Base-by-base conservation (phyloP, 2,797 vertebrate genomes). In the Mionectes olivaceus region DNA sequence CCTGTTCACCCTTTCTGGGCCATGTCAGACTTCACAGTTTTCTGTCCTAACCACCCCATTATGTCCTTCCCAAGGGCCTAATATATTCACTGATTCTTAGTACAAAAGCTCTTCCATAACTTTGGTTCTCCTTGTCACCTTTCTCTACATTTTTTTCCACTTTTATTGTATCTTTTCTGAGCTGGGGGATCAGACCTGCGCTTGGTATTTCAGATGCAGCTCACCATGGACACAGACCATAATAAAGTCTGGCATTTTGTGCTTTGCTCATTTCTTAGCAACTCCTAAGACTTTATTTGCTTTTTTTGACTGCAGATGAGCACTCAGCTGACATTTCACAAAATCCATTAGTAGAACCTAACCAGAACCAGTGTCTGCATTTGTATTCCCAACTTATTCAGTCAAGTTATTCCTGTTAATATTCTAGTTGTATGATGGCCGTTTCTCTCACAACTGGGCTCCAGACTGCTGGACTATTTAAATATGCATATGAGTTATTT, bases 261-360 rank as follows among this genome's bases (percentile, higher is more conserved):
- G 25, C 23, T 87, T 69, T 89, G 33, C 35, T 87, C 49, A 23
- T 77, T 84, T 79, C 64, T 73, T 56, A 89, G 57, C 4, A 6
- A 90, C 32, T 73, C 39, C 52, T 67, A 74, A 61, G 28, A 32
- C 5, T 64, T 89, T 27, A 49, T 91, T 80, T 67, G 37, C 24
- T 2, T 82, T 89, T 78, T 83, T 65, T 55, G 28, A 23, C 81
- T 85, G 33, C 59, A 91, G 56, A 67, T 76, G 71, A 92, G 21
- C 89, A 46, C 32, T 77, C 33, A 55, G 65, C 17, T 94, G 89
- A 78, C 49, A 89, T 83, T 93, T 96, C 57, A 85, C 65, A 67
- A 92, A 92, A 71, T 53, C 33, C 56, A 63, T 67, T 65, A 47
- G 30, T 52, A 60, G 56, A 88, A 56, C 28, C 30, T 85, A 84